Conservation (phyloP, 2,888 invertebrate genomes). For the Griposia aprilina region DNA sequence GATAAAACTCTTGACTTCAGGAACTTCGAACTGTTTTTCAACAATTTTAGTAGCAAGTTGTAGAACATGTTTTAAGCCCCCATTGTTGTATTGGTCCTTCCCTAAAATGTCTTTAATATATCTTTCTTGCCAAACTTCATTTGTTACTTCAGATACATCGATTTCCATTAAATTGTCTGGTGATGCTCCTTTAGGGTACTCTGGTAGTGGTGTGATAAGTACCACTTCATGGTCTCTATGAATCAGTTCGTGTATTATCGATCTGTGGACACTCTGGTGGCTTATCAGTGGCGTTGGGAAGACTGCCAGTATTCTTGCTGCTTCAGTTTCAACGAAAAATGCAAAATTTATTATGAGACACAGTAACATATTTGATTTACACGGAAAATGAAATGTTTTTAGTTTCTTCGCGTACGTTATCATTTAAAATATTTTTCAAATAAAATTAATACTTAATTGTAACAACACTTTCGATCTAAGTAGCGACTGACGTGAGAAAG, state of each 20-base stretch:
- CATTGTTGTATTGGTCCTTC: background rate
- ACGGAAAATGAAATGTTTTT: background rate
- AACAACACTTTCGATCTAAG: background rate
- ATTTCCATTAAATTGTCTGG: slow-evolving; percentile 54
- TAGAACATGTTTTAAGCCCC: slow-evolving; percentile 24
- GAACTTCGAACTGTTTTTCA: slow-evolving; percentile 30
- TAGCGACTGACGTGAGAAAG: background rate
- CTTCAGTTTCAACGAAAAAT: slow-evolving; percentile 5
- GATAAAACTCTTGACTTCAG: slow-evolving; percentile 40
- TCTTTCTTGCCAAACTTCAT: slow-evolving; percentile 37
- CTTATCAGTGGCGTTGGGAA: slow-evolving; percentile 49
- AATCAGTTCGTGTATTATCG: slow-evolving; percentile 44
- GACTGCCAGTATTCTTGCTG: slow-evolving; percentile 52
- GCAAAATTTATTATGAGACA: slow-evolving; percentile 14
- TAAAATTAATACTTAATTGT: background rate
- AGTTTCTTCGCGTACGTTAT: background rate
- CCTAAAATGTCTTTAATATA: background rate
- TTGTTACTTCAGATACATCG: slow-evolving; percentile 48
- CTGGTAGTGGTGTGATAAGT: slow-evolving; percentile 46
- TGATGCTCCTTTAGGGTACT: slow-evolving; percentile 38
- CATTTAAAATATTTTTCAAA: background rate
- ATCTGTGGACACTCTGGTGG: slow-evolving; percentile 35
- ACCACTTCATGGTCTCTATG: slow-evolving; percentile 40
- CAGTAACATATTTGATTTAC: background rate
- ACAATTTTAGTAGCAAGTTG: slow-evolving; percentile 29